Percentiles rank a stretch among this genome's conserved stretches.
phyloP scores from a whole-genome alignment of 1,140 invertebrate species.

The Macrobrachium nipponense region DNA sequence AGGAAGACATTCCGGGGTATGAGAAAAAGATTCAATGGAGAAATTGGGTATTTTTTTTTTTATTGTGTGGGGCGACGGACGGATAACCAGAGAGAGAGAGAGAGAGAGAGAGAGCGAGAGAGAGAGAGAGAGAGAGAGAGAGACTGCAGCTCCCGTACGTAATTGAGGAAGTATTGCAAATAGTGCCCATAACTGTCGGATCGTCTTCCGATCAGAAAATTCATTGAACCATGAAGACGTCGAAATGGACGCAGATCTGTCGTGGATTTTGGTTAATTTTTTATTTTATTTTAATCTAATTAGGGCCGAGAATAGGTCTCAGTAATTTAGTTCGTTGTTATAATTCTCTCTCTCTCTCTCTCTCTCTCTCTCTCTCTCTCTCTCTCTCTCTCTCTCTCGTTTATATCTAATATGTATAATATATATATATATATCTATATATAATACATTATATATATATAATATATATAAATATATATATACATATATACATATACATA shows the following conservation, averaged over 20 bases:
- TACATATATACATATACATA: slow-evolving; percentile 7
- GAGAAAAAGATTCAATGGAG: background rate
- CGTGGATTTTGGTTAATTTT: no score
- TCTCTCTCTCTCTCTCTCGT: no score
- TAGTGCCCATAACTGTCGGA: background rate
- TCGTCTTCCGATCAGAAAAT: no score
- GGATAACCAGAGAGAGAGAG: background rate
- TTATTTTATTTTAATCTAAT: no score
- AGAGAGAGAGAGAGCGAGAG: slow-evolving; percentile 8
- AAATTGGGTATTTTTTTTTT: background rate
- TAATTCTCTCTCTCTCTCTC: no score
- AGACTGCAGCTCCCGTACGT: no score
- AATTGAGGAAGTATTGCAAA: background rate
- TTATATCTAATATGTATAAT: no score
- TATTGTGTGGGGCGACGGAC: background rate
- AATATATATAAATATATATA: slow-evolving; percentile 12
- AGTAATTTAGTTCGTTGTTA: no score
- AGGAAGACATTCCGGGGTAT: background rate
- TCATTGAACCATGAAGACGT: no score
- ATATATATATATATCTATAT: slow-evolving; percentile 12
- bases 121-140: slow-evolving; percentile 13
- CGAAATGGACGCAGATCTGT: no score
- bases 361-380: no score
- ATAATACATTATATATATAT: slow-evolving; percentile 9
- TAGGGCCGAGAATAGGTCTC: no score